phyloP scores from a whole-genome alignment of 1,140 invertebrate species.

The Papilio aristodemus region DNA sequence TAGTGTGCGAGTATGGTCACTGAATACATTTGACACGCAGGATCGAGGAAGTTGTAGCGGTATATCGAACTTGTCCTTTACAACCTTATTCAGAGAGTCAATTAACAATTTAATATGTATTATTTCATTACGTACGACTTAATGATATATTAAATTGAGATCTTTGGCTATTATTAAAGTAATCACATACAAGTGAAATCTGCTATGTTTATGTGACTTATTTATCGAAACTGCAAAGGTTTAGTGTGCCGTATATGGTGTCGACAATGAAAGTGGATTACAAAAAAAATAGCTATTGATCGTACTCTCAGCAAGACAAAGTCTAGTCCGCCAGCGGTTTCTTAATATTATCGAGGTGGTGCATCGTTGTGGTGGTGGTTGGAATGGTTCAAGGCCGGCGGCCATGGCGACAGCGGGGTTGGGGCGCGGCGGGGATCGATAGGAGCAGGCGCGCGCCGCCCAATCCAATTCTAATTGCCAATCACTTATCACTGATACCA shows the following conservation, averaged over 20 bases:
- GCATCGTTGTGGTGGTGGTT: slow-evolving; percentile 11
- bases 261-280: too few relatives aligned
- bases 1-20: too few relatives aligned
- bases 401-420: slow-evolving; percentile 28
- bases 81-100: slow-evolving; percentile 3
- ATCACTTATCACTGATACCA: slow-evolving; percentile 12
- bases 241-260: too few relatives aligned
- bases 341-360: background rate
- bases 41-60: background rate
- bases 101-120: background rate
- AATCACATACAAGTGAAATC: too few relatives aligned
- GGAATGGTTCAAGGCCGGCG: slow-evolving; percentile 42
- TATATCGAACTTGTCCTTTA: background rate
- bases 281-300: too few relatives aligned
- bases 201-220: too few relatives aligned
- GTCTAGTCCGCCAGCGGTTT: background rate
- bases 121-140: background rate
- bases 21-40: background rate
- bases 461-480: background rate
- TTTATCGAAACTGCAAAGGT: too few relatives aligned
- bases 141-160: background rate
- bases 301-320: background rate
- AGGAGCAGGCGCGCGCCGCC: slow-evolving; percentile 25
- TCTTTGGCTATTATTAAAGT: too few relatives aligned
- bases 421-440: slow-evolving; percentile 32